Evolutionary conservation across 2,797 vertebrate species (phyloP), one percentile per base, ranked within the genome.

Genomic region (Steatocranus sp.): DNA sequence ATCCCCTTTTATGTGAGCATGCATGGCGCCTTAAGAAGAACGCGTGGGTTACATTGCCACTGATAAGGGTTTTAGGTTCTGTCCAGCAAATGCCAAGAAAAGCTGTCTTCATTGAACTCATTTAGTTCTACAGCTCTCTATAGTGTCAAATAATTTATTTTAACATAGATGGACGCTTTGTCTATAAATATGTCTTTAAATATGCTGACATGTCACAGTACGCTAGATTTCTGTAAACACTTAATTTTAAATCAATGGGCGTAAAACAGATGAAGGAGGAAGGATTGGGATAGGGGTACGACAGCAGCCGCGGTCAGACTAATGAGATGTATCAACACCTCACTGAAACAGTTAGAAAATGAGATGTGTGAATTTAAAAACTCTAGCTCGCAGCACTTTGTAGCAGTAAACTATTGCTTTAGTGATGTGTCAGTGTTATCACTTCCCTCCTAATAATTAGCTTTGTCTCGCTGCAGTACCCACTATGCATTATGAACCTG

Each of bases 401-500:
- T 79, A 10, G 56, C 83, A 46, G 84, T 68, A 61, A 32, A 58
- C 77, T 87, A 76, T 76, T 61, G 66, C 83, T 87, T 88, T 85
- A 87, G 90, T 88, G 86, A 93, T 88, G 89, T 91, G 91, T 94
- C 94, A 92, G 90, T 88, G 85, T 92, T 94, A 90, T 92, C 81
- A n/a, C 77, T 78, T 9, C 82, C 90, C 84, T 88, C 41, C 86
- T 83, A 89, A 89, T 94, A 91, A 94, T 94, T 93, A 92, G 89
- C 91, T 92, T 91, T 89, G 88, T 92, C 86, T 86, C 53, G 56
- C 91, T 78, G 83, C 89, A 54, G 80, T 81, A 70, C 56, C 74
- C 85, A 63, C 80, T 68, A 61, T 90, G 83, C 88, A 87, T 89
- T 90, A 79, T 81, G 74, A 91, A 86, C 74, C 30, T 50, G 79